Evolutionary conservation across 2,797 vertebrate species (phyloP), one percentile per base, ranked within the genome.

Genomic region (Amazonetta brasiliensis): DNA sequence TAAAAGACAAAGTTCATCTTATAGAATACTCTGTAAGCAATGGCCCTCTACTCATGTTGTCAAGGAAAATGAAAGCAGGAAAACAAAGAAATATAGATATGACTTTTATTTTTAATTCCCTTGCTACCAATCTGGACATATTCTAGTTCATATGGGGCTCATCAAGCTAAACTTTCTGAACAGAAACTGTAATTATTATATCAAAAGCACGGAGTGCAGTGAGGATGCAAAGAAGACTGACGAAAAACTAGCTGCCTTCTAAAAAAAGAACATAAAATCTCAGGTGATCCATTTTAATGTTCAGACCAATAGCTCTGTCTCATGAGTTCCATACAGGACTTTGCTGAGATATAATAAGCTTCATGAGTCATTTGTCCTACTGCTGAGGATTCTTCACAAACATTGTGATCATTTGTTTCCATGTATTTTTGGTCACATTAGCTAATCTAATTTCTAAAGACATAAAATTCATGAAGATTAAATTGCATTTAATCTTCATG

Each of bases 41-140:
- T 41, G 55, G 0, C 3, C 84, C 31, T 12, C 12, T 46, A 8
- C 2, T 79, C 4, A 1, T 28, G 12, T 4, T 67, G 17, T 63
- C 31, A 20, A 79, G 68, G 8, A 84, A 89, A 73, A 82, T 8
- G 2, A 84, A 84, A 83, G 30, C 16, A 50, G 28, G 26, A 77
- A 77, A 43, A 2, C 7, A 66, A 78, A 72, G 1, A 50, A 25
- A 58, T 37, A 55, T 39, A 64, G n/a, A 30, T 8, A 6, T 16
- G 63, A 64, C 3, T 48, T 22, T 60, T 48, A 46, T 30, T 75
- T 22, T 56, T 20, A 60, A 77, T 43, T 56, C 76, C 6, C 28
- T 89, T 31, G 7, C 19, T 92, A 33, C 11, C 69, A 31, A 7
- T 81, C 62, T 79, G 22, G 13, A 52, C 12, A 55, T 64, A 55